Conservation (phyloP, 1,140 invertebrate species). For the Rhagoletis zephyria region DNA sequence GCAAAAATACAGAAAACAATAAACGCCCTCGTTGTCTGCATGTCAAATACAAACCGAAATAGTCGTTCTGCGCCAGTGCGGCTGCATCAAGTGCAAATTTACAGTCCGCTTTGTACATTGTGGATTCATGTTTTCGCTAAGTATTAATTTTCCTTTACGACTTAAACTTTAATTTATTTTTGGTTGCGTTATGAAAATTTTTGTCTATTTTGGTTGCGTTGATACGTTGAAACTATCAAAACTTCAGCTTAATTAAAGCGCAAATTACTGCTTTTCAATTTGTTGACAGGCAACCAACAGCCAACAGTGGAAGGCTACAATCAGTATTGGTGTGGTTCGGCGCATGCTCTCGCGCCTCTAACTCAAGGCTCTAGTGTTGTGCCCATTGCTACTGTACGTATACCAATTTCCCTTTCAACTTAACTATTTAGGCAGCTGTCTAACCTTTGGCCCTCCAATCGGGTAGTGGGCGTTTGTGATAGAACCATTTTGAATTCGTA, state of each 20-base stretch:
- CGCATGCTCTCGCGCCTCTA: background rate
- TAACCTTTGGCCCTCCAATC: constrained; percentile 7
- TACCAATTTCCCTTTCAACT: background rate
- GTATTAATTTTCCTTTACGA: constrained; percentile 7
- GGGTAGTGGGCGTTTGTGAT: constrained; percentile 16
- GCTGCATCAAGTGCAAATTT: background rate
- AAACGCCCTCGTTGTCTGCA: background rate
- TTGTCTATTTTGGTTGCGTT: background rate
- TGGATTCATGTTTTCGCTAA: background rate
- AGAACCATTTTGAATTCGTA: constrained; percentile 36
- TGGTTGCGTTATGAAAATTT: background rate
- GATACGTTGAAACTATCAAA: background rate
- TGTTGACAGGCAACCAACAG: background rate
- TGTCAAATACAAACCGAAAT: background rate
- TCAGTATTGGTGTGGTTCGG: background rate
- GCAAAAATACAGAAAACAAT: background rate
- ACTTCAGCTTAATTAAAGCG: constrained; percentile 31
- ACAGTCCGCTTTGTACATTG: background rate
- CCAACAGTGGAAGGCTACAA: background rate
- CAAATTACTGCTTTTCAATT: background rate
- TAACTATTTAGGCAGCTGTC: constrained; percentile 29
- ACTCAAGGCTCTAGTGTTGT: background rate
- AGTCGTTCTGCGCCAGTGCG: constrained; percentile 6
- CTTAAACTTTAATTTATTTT: constrained; percentile 40
- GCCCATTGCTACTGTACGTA: background rate